phyloP scores from a whole-genome alignment of 2,113 vertebrate genomes.

The Argyrosomus japonicus region DNA sequence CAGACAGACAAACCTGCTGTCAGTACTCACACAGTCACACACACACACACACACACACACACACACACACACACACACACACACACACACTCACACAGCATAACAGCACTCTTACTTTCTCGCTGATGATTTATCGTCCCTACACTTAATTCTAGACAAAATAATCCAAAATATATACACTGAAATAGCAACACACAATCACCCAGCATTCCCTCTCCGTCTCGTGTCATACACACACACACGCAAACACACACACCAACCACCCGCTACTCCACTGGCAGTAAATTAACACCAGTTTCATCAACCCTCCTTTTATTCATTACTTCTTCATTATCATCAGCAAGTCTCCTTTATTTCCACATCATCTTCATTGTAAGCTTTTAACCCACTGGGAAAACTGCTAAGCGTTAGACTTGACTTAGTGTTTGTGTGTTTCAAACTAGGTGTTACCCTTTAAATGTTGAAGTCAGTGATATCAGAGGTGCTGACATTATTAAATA shows the following conservation, averaged over 20 bases:
- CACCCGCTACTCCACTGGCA: neutral
- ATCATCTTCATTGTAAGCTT: neutral
- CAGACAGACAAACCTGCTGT: too few relatives aligned
- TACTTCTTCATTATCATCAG: constrained; percentile 11
- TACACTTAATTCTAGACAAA: neutral
- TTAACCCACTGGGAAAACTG: neutral
- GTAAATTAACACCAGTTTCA: constrained; percentile 26
- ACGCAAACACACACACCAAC: neutral
- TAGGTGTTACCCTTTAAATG: neutral
- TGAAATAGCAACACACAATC: neutral
- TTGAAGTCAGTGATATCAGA: neutral
- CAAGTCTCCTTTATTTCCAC: neutral
- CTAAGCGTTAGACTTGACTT: neutral
- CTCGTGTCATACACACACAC: neutral
- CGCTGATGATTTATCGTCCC: neutral
- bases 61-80: too few relatives aligned
- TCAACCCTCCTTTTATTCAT: constrained; percentile 16
- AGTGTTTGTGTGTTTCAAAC: neutral
- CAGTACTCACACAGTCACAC: too few relatives aligned
- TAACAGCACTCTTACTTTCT: neutral
- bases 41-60: too few relatives aligned
- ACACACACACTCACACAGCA: too few relatives aligned
- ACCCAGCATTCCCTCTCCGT: neutral
- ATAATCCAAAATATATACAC: neutral
- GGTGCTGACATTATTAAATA: neutral